Evolutionary conservation across 2,888 invertebrate species (phyloP).

Genomic region (Cosmopolites sordidus): DNA sequence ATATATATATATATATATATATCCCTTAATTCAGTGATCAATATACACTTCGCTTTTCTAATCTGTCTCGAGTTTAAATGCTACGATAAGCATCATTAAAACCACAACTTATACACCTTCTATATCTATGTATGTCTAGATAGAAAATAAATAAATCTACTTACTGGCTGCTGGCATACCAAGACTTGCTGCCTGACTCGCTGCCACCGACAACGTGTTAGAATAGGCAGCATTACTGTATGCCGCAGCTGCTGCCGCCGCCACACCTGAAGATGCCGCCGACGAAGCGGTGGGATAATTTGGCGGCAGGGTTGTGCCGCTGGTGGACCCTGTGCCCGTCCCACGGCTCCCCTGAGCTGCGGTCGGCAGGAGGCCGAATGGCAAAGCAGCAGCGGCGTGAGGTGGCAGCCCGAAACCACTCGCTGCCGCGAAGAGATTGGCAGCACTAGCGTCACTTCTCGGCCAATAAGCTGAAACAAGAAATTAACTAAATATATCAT

Average conservation of each 20-base stretch:
- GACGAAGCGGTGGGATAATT: slow-evolving; percentile 34
- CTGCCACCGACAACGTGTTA: slow-evolving; percentile 76
- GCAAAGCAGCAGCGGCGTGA: slow-evolving; percentile 41
- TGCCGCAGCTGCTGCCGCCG: slow-evolving; percentile 37
- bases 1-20: too few species aligned
- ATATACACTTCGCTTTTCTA: too few species aligned
- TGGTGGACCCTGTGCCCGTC: slow-evolving; percentile 32
- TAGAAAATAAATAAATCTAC: slow-evolving; percentile 39
- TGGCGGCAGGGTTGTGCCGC: slow-evolving; percentile 32
- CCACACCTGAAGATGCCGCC: slow-evolving; percentile 33
- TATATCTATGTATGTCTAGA: too few species aligned
- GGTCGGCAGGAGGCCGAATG: slow-evolving; percentile 46
- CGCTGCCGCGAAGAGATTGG: slow-evolving; percentile 50
- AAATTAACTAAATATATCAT: too few species aligned
- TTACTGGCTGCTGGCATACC: slow-evolving; percentile 72
- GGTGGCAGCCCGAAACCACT: slow-evolving; percentile 47
- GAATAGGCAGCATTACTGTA: slow-evolving; percentile 52
- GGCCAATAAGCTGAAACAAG: slow-evolving; percentile 74
- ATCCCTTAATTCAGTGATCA: too few species aligned
- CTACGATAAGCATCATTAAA: too few species aligned
- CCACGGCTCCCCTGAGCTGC: slow-evolving; percentile 33
- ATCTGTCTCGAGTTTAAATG: too few species aligned
- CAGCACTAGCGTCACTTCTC: slow-evolving; percentile 54
- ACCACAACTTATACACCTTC: too few species aligned
- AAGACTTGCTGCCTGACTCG: slow-evolving; percentile 79